Evolutionary conservation across 2,888 invertebrate species (phyloP), one percentile per base, ranked within the genome.

Genomic region (Himalopsyche japonica): DNA sequence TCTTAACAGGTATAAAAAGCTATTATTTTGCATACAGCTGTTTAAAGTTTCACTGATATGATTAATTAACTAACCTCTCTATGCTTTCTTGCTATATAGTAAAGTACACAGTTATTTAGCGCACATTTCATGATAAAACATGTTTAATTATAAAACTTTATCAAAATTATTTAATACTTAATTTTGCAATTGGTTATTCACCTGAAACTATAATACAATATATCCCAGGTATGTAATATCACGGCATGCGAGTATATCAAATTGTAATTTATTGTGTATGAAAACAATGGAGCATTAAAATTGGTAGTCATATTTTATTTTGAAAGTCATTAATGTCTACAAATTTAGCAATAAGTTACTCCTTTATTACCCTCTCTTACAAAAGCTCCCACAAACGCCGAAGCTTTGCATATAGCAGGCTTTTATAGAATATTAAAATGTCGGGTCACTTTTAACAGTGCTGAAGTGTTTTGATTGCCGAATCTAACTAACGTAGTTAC

Each of bases 301-400:
- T 86, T 76, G 81, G 76, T 79, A 34, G 79, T 79, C 79, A 83
- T 85, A 84, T 86, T 85, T 83, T 84, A 82, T 86, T 85, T 82
- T 24, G 77, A 84, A 84, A 82, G 84, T 84, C 84, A 81, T 86
- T 86, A 86, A 86, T 82, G 82, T 82, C 82, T 78, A 78, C 84
- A 82, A 85, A 85, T 85, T 84, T 57, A 64, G 82, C 84, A 86
- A 81, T 84, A 80, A 82, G 82, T 77, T 81, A 82, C 78, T 84
- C 77, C 80, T 80, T 86, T 86, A 82, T 84, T 82, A 79, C 81
- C 57, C 77, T 37, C 81, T 81, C 81, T 80, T 70, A 78, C 79
- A 79, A 80, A 64, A 57, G 82, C 76, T 48, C 30, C 80, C 37
- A n/a, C 80, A 84, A 76, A 82, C 70, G 84, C 43, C n/a, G 27